Evolutionary conservation across 2,888 invertebrate genomes (phyloP).

Genomic region (Tachina grossa): DNA sequence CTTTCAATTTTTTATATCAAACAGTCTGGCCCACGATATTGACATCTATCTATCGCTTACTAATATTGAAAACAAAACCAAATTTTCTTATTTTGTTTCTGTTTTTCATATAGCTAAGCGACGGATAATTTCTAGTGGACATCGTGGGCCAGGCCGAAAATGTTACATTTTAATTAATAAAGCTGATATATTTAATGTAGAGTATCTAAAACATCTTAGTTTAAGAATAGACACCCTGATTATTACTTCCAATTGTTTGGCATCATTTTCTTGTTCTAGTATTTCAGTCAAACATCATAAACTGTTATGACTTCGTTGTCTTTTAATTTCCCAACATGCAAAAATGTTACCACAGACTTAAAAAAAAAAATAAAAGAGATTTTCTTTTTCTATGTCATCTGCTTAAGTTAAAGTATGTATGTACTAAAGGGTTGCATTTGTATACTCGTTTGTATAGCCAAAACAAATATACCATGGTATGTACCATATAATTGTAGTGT

Average conservation of each 20-base stretch:
- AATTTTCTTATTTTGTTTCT: too few species aligned
- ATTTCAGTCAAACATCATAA: slow-evolving; percentile 36
- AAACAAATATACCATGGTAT: too few species aligned
- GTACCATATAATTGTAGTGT: too few species aligned
- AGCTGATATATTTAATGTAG: neutral
- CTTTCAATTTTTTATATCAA: too few species aligned
- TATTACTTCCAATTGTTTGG: neutral
- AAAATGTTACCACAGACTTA: neutral
- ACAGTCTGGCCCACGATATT: too few species aligned
- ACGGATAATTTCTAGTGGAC: too few species aligned
- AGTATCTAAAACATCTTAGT: neutral
- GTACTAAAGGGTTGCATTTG: too few species aligned
- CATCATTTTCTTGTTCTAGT: neutral
- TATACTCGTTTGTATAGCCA: too few species aligned
- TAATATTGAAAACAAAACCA: too few species aligned
- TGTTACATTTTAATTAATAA: neutral
- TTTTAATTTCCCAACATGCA: slow-evolving; percentile 30
- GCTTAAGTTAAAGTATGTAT: neutral
- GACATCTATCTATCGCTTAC: too few species aligned
- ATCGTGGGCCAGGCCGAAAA: too few species aligned
- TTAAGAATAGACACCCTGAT: neutral
- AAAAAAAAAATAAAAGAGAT: neutral
- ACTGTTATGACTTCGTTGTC: slow-evolving; percentile 46
- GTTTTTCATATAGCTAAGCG: too few species aligned
- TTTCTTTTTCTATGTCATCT: neutral